phyloP scores from a whole-genome alignment of 1,140 invertebrate genomes.

The Drosophila orena region DNA sequence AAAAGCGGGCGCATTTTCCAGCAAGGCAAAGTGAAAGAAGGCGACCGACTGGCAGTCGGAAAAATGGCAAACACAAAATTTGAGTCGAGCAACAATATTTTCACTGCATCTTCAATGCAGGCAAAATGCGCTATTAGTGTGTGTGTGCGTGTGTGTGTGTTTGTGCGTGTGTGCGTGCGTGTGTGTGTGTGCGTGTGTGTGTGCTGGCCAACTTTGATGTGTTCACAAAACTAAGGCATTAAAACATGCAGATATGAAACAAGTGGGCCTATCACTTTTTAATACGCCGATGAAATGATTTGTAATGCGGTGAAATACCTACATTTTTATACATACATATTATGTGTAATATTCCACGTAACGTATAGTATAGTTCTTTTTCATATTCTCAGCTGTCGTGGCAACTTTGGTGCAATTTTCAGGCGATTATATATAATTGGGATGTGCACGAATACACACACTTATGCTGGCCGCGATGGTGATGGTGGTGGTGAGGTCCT shows the following conservation, averaged over 20 bases:
- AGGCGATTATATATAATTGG: slow-evolving; percentile 26
- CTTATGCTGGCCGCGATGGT: slow-evolving; percentile 1
- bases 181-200: neutral
- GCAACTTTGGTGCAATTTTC: neutral
- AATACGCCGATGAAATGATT: too few relatives aligned
- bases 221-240: slow-evolving; percentile 20
- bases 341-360: neutral
- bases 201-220: slow-evolving; percentile 28
- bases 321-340: too few relatives aligned
- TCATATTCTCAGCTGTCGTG: neutral
- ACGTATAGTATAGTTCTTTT: neutral
- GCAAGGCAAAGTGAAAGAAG: slow-evolving; percentile 6
- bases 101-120: slow-evolving; percentile 41
- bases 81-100: slow-evolving; percentile 37
- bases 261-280: too few relatives aligned
- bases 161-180: slow-evolving; percentile 5
- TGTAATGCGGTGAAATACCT: neutral
- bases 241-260: neutral
- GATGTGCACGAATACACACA: slow-evolving; percentile 3
- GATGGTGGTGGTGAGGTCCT: slow-evolving; percentile 2
- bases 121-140: slow-evolving; percentile 45
- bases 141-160: slow-evolving; percentile 1
- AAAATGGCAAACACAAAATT: slow-evolving; percentile 35
- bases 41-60: slow-evolving; percentile 1
- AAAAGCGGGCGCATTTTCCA: slow-evolving; percentile 1